Conservation (phyloP, 2,113 vertebrate species). For the Thermophis baileyi region DNA sequence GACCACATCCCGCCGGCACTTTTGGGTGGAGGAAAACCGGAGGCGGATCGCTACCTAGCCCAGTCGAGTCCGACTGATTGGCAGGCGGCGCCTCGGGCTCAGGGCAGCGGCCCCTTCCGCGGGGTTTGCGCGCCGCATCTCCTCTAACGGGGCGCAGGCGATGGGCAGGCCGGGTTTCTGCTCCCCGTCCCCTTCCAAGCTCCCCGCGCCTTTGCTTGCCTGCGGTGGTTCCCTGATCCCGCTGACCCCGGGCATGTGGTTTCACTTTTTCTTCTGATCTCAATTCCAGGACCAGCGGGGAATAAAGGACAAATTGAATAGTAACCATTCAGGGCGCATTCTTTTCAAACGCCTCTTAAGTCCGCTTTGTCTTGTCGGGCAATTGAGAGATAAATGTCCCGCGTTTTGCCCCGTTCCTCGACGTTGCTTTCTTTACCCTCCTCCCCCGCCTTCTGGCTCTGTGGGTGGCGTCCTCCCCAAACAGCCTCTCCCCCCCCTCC, state of each 20-base stretch:
- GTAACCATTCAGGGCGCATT: slow-evolving; percentile 98
- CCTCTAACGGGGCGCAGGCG: slow-evolving; percentile 95
- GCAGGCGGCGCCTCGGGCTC: slow-evolving; percentile 64
- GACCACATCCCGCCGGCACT: neutral
- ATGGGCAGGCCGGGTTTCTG: slow-evolving; percentile 95
- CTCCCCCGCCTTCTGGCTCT: slow-evolving; percentile 53
- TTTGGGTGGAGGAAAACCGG: neutral
- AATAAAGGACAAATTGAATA: slow-evolving; percentile 99
- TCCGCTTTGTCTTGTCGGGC: slow-evolving; percentile 89
- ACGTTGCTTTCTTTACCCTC: slow-evolving; percentile 53
- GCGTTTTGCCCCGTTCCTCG: slow-evolving; percentile 70
- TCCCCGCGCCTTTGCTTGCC: slow-evolving; percentile 88
- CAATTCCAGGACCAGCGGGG: slow-evolving; percentile 98
- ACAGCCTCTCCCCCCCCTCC: neutral
- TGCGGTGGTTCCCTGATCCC: slow-evolving; percentile 98
- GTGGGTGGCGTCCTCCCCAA: neutral
- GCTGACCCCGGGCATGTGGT: slow-evolving; percentile 99
- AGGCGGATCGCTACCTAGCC: slow-evolving; percentile 13
- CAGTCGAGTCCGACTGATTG: slow-evolving; percentile 82
- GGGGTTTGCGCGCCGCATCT: slow-evolving; percentile 87
- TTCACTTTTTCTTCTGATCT: slow-evolving; percentile 99
- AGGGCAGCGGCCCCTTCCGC: slow-evolving; percentile 75
- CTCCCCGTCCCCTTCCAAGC: slow-evolving; percentile 96
- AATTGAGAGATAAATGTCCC: slow-evolving; percentile 81
- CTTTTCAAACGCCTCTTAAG: slow-evolving; percentile 89